These are phyloP conservation scores for Cuniculus paca DNA, from an alignment of 2,797 vertebrate species.

Conservation along the genomic window DNA sequence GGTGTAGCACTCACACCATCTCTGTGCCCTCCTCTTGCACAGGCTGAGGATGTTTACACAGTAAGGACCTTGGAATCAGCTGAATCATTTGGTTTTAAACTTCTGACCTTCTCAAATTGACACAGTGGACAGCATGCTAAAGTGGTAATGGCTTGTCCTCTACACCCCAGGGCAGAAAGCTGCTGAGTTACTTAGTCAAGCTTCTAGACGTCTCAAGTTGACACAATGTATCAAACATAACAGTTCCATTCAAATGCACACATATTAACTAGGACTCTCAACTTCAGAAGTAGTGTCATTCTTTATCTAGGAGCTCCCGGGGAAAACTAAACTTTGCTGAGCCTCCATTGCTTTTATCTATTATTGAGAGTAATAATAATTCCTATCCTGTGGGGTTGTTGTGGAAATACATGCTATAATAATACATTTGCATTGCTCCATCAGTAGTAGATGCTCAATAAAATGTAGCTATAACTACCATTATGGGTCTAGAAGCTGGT, in stretches of 20 bases:
- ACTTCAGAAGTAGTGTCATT: not conserved
- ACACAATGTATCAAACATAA: too few species aligned
- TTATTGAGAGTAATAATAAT: conserved; percentile 3
- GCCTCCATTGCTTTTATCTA: not conserved
- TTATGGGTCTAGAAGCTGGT: not conserved
- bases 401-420: not conserved
- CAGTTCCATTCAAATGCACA: not conserved
- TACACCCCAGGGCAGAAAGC: too few species aligned
- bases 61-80: too few species aligned
- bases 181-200: too few species aligned
- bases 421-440: not conserved
- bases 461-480: not conserved
- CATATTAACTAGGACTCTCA: not conserved
- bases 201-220: too few species aligned
- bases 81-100: too few species aligned
- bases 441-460: not conserved
- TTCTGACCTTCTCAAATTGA: too few species aligned
- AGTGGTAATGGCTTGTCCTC: too few species aligned
- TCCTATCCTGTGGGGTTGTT: not conserved
- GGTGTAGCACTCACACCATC: too few species aligned
- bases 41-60: too few species aligned
- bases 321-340: not conserved
- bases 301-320: not conserved
- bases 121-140: too few species aligned
- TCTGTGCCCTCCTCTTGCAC: too few species aligned